Evolutionary conservation across 2,113 vertebrate genomes (phyloP), one percentile per base, ranked within the genome.

Genomic region (Oncorhynchus gorbuscha): DNA sequence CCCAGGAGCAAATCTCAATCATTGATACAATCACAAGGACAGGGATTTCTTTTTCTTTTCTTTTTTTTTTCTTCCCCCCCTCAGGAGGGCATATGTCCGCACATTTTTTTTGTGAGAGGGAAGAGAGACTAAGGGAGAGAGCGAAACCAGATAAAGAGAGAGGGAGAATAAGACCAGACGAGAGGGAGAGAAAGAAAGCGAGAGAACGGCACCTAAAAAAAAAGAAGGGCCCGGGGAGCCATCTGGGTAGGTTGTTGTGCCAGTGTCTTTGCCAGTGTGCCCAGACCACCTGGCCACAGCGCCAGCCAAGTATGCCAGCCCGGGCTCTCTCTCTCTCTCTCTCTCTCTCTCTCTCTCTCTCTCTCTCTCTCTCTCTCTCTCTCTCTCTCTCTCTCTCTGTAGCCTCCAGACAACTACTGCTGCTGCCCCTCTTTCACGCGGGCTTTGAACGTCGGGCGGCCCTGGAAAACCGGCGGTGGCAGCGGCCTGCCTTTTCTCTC

Each of bases 201-300:
- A 92, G 83, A 91, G 94, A 91, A 90, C 91, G 90, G 91, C 92
- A 92, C 93, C 92, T 94, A 90, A 91, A 93, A 93, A 94, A 94
- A 67, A 32, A 67, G 62, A 93, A 92, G 92, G 94, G 93, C 89
- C 89, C 93, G 67, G 93, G 93, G 79, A 94, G 94, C 96, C 96
- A 97, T 97, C 96, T 97, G 96, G 92, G 95, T 95, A 92, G 93
- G 95, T 96, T 94, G 93, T 84, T 70, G 90, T 94, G 95, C 95
- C 95, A 97, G 95, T 92, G 94, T 93, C 94, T 95, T 22, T 95
- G 94, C 95, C 95, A 96, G 95, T 95, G 94, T 95, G 94, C 95
- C 94, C 94, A 94, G 93, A 93, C 95, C 96, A 97, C 96, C 96
- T 97, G 96, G 95, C 94, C 94, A 77, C 81, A 87, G 89, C 86